Evolutionary conservation across 2,888 invertebrate genomes (phyloP).

Genomic region (Parnassius mnemosyne): DNA sequence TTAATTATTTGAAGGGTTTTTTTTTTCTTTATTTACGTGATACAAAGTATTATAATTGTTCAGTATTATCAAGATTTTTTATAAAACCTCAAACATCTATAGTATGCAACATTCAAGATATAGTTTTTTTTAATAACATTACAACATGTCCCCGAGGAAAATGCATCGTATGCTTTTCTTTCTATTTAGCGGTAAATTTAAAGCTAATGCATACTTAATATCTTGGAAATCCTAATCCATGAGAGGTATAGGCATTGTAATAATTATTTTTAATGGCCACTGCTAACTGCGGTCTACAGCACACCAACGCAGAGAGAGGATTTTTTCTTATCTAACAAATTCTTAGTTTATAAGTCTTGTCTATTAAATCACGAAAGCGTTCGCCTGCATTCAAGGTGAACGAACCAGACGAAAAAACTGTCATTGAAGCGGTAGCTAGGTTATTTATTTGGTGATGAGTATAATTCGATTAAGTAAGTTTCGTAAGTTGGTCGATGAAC

Average conservation of each 20-base stretch:
- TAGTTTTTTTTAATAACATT: no score
- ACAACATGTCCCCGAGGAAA: no score
- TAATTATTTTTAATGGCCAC: slow-evolving; percentile 63
- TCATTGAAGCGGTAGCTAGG: slow-evolving; percentile 35
- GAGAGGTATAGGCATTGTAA: no score
- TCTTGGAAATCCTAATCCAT: slow-evolving; percentile 27
- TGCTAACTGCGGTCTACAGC: slow-evolving; percentile 43
- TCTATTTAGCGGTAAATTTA: no score
- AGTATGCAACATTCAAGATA: no score
- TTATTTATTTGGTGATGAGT: slow-evolving; percentile 51
- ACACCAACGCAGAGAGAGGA: slow-evolving; percentile 36
- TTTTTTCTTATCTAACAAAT: slow-evolving; percentile 22
- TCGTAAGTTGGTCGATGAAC: slow-evolving; percentile 62
- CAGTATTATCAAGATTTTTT: no score
- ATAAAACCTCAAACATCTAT: no score
- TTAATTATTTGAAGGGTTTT: no score
- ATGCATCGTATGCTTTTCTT: no score
- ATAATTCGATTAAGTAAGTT: slow-evolving; percentile 67
- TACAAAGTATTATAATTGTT: no score
- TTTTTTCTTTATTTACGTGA: no score
- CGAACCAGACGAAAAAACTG: slow-evolving; percentile 41
- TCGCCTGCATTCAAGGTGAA: slow-evolving; percentile 34
- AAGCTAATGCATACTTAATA: no score
- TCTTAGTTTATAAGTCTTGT: slow-evolving; percentile 23
- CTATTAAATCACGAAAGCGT: slow-evolving; percentile 19